These are phyloP conservation scores for Heliconius melpomene DNA, from an alignment of 1,140 invertebrate species.

Conservation along the genomic window DNA sequence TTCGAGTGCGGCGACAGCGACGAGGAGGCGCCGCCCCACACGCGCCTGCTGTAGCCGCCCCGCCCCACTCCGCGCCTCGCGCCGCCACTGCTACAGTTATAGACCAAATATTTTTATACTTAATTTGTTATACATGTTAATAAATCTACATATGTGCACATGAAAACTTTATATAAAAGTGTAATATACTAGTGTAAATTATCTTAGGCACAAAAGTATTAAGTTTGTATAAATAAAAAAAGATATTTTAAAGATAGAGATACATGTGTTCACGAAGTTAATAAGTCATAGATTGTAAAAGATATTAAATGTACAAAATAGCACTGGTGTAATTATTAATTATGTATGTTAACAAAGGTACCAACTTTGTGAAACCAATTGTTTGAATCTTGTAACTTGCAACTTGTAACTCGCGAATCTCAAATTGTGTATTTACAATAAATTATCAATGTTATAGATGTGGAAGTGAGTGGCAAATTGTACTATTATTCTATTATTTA, in stretches of 20 bases:
- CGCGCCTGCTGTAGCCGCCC: slow-evolving; percentile 52
- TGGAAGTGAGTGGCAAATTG: background rate
- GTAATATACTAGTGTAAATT: background rate
- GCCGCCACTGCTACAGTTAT: background rate
- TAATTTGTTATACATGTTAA: background rate
- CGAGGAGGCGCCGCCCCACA: slow-evolving; percentile 63
- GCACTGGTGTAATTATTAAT: background rate
- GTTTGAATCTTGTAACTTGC: background rate
- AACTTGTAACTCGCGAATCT: background rate
- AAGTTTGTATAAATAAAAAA: background rate
- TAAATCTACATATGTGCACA: background rate
- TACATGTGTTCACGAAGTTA: background rate
- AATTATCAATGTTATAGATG: background rate
- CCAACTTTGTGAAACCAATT: background rate
- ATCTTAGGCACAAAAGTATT: background rate
- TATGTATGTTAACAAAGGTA: background rate
- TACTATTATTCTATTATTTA: background rate
- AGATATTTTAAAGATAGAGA: background rate
- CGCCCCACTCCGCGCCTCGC: background rate
- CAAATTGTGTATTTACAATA: background rate
- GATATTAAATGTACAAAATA: slow-evolving; percentile 4
- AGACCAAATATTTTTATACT: slow-evolving; percentile 3
- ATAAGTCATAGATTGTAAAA: background rate
- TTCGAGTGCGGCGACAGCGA: slow-evolving; percentile 69
- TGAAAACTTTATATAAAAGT: background rate